Conservation (phyloP, 2,797 vertebrate species). For the Xiphophorus birchmanni region DNA sequence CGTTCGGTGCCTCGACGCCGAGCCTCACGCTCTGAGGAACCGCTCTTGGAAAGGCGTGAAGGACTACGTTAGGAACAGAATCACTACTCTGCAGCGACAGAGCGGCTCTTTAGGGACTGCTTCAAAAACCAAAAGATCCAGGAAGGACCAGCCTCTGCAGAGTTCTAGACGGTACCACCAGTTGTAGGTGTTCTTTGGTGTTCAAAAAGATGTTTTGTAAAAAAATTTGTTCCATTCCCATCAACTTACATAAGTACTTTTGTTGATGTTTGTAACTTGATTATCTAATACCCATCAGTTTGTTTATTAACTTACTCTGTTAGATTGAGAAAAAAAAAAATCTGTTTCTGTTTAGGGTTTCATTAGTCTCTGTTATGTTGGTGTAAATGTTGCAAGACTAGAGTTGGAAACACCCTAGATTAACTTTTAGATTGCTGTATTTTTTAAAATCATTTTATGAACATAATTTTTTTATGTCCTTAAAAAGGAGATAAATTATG, state of each 20-base stretch:
- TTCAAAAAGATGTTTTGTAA: background rate
- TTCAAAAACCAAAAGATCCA: background rate
- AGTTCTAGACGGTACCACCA: background rate
- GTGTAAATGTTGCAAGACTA: background rate
- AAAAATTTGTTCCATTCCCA: background rate
- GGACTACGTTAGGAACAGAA: constrained; percentile 71
- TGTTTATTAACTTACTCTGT: background rate
- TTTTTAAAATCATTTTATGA: too few species aligned
- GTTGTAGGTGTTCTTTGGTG: background rate
- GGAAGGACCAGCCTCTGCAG: background rate
- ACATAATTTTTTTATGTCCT: too few species aligned
- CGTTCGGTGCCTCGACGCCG: constrained; percentile 58
- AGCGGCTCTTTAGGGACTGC: background rate
- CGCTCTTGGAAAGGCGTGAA: constrained; percentile 69
- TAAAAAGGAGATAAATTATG: too few species aligned
- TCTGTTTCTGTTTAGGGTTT: background rate
- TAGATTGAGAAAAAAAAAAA: background rate
- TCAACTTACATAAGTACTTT: background rate
- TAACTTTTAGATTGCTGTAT: background rate
- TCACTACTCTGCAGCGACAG: constrained; percentile 61
- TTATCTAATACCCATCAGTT: background rate
- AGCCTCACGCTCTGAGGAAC: constrained; percentile 44
- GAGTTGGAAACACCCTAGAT: background rate
- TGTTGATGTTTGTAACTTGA: background rate
- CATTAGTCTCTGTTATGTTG: background rate